Percentiles rank a stretch among this genome's conserved stretches.
Conservation (phyloP, 2,113 vertebrate genomes). For the Actinemys pallida region DNA sequence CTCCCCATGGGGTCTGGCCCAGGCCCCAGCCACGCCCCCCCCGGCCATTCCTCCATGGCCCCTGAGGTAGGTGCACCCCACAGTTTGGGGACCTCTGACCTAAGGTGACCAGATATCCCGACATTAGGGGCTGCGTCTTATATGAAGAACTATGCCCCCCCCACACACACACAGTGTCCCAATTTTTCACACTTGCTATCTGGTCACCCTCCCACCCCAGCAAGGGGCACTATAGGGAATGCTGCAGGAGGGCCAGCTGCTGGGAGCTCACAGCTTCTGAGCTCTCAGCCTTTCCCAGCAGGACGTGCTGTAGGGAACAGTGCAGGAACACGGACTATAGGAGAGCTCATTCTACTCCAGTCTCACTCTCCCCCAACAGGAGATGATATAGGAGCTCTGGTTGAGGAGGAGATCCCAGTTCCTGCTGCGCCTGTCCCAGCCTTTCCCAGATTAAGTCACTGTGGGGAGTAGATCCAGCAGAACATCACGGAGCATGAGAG, state of each 20-base stretch:
- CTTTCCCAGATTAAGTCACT: slow-evolving; percentile 43
- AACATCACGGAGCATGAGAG: slow-evolving; percentile 33
- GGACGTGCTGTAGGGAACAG: neutral
- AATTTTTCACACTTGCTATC: too few relatives aligned
- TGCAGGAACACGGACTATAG: neutral
- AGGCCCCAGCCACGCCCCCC: too few relatives aligned
- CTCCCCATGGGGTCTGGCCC: too few relatives aligned
- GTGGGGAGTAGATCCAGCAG: slow-evolving; percentile 12
- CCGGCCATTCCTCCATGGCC: too few relatives aligned
- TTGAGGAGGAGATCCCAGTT: neutral
- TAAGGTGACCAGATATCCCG: too few relatives aligned
- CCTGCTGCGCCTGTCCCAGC: neutral
- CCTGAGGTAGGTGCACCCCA: too few relatives aligned
- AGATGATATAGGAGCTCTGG: neutral
- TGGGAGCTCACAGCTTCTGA: neutral
- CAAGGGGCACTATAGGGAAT: neutral
- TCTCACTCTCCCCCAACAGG: neutral
- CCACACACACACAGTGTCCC: too few relatives aligned
- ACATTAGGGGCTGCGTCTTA: too few relatives aligned
- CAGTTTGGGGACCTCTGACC: too few relatives aligned
- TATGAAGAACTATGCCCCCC: too few relatives aligned
- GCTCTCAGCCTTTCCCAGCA: neutral
- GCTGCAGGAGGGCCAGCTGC: neutral
- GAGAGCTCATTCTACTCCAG: neutral
- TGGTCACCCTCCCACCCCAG: neutral